Conservation (phyloP, 2,797 vertebrate species). For the Trichosurus vulpecula region DNA sequence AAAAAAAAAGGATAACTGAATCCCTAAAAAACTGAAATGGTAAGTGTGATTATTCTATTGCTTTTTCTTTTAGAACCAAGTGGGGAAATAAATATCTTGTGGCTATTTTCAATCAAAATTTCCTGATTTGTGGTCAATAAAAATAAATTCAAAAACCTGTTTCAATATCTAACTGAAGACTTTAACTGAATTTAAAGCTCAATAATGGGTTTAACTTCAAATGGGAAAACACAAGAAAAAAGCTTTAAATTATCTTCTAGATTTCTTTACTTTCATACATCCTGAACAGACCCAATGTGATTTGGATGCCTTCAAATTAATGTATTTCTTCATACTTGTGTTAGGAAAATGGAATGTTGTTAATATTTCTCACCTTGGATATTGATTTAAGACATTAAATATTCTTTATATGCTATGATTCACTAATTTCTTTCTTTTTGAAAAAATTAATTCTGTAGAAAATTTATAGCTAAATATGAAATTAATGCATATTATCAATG, state of each 20-base stretch:
- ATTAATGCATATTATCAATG: neutral
- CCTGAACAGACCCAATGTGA: neutral
- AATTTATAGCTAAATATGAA: conserved; percentile 10
- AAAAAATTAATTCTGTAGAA: conserved; percentile 28
- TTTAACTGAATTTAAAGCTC: conserved; percentile 37
- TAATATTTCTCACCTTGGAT: conserved; percentile 34
- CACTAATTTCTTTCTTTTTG: conserved; percentile 54
- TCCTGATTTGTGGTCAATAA: conserved; percentile 41
- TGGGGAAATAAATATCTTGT: conserved; percentile 41
- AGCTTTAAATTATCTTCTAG: neutral
- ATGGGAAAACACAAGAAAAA: neutral
- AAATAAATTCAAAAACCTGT: conserved; percentile 29
- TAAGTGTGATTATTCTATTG: conserved; percentile 38
- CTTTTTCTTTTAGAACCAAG: conserved; percentile 40
- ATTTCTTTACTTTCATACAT: neutral
- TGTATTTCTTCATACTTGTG: conserved; percentile 27
- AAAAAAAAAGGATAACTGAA: conserved; percentile 18
- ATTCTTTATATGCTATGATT: conserved; percentile 36
- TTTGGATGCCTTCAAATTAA: neutral
- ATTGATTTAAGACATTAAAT: conserved; percentile 8
- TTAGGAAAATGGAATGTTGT: conserved; percentile 40
- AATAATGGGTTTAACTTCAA: neutral
- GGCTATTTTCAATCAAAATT: conserved; percentile 31
- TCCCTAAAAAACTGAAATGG: conserved; percentile 42
- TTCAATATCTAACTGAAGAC: neutral